Evolutionary conservation across 2,888 invertebrate genomes (phyloP), one percentile per base, ranked within the genome.

Genomic region (Mantis religiosa): DNA sequence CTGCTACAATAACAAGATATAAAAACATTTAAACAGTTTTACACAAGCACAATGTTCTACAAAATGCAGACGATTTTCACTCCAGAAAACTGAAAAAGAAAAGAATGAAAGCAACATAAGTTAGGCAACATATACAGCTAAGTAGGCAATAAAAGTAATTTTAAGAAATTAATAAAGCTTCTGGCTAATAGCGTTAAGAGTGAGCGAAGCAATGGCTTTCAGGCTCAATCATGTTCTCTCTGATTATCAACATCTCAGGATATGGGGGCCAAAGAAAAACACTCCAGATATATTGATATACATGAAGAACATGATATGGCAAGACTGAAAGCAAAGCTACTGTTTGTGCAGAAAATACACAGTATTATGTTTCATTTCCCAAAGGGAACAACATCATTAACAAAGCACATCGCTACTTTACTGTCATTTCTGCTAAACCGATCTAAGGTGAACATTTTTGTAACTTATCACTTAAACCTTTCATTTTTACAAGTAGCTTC

Each of bases 361-460:
- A 71, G 54, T 8, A 71, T 71, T 20, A 71, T 71, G 54, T 71
- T 71, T 20, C 20, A 71, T 71, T 25, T 71, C 54, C 54, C 54
- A 28, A 27, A 85, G 71, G 86, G 86, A 86, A 86, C 86, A 86
- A 86, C 86, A 28, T 25, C 86, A 30, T 86, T 86, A 86, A 86
- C 86, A 86, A 81, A 71, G 20, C 54, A 20, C 54, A 71, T 71
- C 25, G 54, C 54, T 71, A 71, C 25, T 71, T 71, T 71, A 71
- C 54, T 71, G 54, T 71, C 54, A 71, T 71, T 71, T 71, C 54
- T 71, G 54, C 54, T 71, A 71, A 71, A 71, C 54, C 54, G 54
- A 71, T 71, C 54, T 71, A 71, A 71, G 54, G 20, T 41, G 41
- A 41, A 41, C 41, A 41, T 41, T 41, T 41, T 41, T 71, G 54